Percentiles rank a stretch among this genome's conserved stretches.
Evolutionary conservation across 1,140 invertebrate genomes (phyloP).

Genomic region (Tenebrio molitor): DNA sequence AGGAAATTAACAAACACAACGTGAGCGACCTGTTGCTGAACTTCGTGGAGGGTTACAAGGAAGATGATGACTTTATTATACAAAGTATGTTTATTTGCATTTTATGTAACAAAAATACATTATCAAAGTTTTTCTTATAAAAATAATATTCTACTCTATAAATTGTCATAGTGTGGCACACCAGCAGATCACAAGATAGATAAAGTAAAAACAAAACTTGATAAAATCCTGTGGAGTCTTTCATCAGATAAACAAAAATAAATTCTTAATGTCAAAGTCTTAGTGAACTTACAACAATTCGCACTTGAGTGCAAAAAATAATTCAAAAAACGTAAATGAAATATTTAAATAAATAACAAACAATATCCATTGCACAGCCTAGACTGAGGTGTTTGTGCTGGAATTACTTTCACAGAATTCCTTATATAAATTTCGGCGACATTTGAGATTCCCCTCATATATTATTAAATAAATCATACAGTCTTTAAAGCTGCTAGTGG

Average conservation of each 20-base stretch:
- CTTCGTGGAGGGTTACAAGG: conserved; percentile 55
- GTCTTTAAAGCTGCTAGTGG: conserved; percentile 68
- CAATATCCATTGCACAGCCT: conserved; percentile 14
- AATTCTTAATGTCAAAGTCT: no score
- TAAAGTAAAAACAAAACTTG: no score
- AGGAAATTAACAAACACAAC: conserved; percentile 54
- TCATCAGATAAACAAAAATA: conserved; percentile 26
- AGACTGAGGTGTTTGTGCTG: conserved; percentile 13
- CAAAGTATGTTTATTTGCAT: neutral
- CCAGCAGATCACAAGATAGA: conserved; percentile 10
- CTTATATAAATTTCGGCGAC: conserved; percentile 70
- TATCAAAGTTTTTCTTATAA: conserved; percentile 12
- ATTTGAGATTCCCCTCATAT: conserved; percentile 72
- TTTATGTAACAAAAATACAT: conserved; percentile 26
- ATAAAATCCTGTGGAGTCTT: no score
- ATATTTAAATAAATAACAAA: conserved; percentile 12
- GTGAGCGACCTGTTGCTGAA: conserved; percentile 55
- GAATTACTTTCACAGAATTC: conserved; percentile 57
- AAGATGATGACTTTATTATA: neutral
- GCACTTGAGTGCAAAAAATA: conserved; percentile 39
- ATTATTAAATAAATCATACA: conserved; percentile 71
- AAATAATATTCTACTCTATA: neutral
- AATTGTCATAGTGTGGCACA: conserved; percentile 13
- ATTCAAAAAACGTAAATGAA: no score
- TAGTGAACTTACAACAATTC: conserved; percentile 14